These are phyloP conservation scores for Nebria salina DNA, from an alignment of 2,888 invertebrate genomes.

Conservation along the genomic window DNA sequence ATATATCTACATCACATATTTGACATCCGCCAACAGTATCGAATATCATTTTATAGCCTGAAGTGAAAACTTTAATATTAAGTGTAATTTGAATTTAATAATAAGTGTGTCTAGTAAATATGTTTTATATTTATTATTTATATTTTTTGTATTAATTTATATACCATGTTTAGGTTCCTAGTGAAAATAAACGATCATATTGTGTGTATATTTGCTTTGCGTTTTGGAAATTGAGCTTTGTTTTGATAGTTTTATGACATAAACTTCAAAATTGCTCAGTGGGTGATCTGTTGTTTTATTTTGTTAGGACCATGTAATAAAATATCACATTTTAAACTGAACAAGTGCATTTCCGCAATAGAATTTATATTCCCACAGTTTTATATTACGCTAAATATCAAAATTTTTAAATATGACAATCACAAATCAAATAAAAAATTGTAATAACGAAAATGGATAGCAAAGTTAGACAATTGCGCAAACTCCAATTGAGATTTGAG, in stretches of 20 bases:
- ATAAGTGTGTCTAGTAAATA: not conserved
- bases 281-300: slow-evolving; percentile 44
- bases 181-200: slow-evolving; percentile 29
- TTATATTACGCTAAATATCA: not conserved
- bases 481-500: not conserved
- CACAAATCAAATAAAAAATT: not conserved
- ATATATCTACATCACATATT: slow-evolving; percentile 35
- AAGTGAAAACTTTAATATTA: not conserved
- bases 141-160: slow-evolving; percentile 24
- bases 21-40: slow-evolving; percentile 44
- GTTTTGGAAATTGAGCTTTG: slow-evolving; percentile 31
- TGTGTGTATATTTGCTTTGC: slow-evolving; percentile 44
- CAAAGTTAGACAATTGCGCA: not conserved
- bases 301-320: slow-evolving; percentile 45
- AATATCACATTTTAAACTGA: slow-evolving; percentile 11
- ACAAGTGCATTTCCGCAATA: not conserved
- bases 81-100: not conserved
- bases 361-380: slow-evolving; percentile 8
- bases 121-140: slow-evolving; percentile 8
- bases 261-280: slow-evolving; percentile 43
- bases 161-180: slow-evolving; percentile 34
- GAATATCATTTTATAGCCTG: slow-evolving; percentile 34
- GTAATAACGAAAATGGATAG: too few species aligned
- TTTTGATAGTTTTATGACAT: slow-evolving; percentile 33
- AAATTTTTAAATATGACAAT: not conserved